Conservation (phyloP, 2,888 invertebrate species). For the Ellobium chinense region DNA sequence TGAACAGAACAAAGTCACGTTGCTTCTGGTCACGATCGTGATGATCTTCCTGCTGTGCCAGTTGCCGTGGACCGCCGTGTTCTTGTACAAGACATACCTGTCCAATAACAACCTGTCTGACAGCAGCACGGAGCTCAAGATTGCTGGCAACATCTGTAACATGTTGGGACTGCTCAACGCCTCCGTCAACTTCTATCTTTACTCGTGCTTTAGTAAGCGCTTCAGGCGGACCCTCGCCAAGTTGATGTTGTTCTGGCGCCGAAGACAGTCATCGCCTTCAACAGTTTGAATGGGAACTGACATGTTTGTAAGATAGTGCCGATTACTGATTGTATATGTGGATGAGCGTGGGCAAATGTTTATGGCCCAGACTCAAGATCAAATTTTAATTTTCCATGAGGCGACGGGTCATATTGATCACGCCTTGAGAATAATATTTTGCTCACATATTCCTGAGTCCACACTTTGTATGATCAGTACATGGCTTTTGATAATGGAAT, state of each 20-base stretch:
- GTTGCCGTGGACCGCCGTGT: conserved; percentile 84
- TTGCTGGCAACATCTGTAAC: conserved; percentile 87
- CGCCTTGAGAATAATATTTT: too few relatives aligned
- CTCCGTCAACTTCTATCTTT: conserved; percentile 88
- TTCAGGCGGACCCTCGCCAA: conserved; percentile 81
- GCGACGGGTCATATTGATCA: too few relatives aligned
- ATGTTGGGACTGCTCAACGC: conserved; percentile 86
- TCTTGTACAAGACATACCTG: conserved; percentile 80
- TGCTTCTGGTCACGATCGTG: conserved; percentile 88
- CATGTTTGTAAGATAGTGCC: too few relatives aligned
- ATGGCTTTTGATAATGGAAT: too few relatives aligned
- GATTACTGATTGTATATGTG: too few relatives aligned
- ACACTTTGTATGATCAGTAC: too few relatives aligned
- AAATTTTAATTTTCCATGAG: too few relatives aligned
- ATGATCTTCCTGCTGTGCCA: conserved; percentile 88
- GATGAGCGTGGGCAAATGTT: too few relatives aligned
- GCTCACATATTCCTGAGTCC: too few relatives aligned
- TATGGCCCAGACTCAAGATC: too few relatives aligned
- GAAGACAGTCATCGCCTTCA: conserved; percentile 14
- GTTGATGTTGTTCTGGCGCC: conserved; percentile 42
- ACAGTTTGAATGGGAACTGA: background rate
- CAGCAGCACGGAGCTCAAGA: conserved; percentile 53
- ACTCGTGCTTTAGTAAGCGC: conserved; percentile 87
- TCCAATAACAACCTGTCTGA: conserved; percentile 53
- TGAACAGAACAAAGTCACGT: conserved; percentile 83